Conservation (phyloP, 2,888 invertebrate species). For the Spilarctia lutea region DNA sequence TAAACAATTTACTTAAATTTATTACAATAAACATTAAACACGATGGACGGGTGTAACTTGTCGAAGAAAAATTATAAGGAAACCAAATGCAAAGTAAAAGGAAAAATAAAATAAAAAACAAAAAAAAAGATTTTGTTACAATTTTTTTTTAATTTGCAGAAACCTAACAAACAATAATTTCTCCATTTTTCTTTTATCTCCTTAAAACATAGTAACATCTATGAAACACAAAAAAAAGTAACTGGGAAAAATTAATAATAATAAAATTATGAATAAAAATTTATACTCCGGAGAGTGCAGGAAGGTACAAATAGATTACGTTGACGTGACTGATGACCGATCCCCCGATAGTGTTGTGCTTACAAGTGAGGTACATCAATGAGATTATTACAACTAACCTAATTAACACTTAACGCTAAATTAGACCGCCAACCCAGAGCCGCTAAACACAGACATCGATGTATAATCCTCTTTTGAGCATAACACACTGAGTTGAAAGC, state of each 20-base stretch:
- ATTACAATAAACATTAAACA: conserved; percentile 83
- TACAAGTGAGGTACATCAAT: conserved; percentile 79
- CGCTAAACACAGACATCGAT: conserved; percentile 56
- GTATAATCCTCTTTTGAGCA: conserved; percentile 67
- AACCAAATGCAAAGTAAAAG: conserved; percentile 57
- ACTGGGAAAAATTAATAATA: conserved; percentile 81
- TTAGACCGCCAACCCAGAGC: conserved; percentile 72
- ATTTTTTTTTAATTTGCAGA: conserved; percentile 85
- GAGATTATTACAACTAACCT: conserved; percentile 83
- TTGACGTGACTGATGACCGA: conserved; percentile 72
- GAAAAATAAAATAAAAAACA: conserved; percentile 73
- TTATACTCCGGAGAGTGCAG: conserved; percentile 86
- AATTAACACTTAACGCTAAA: conserved; percentile 79
- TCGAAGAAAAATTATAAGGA: conserved; percentile 68
- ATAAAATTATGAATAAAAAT: conserved; percentile 77
- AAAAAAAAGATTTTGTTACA: conserved; percentile 83
- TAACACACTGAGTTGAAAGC: conserved; percentile 70
- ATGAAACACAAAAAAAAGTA: conserved; percentile 86
- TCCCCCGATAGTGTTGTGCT: conserved; percentile 66
- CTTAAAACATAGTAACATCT: conserved; percentile 88
- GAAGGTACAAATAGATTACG: conserved; percentile 85
- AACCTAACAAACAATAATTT: conserved; percentile 87
- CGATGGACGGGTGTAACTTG: conserved; percentile 87
- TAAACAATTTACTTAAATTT: conserved; percentile 80
- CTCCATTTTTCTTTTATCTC: conserved; percentile 78